phyloP scores from a whole-genome alignment of 2,888 invertebrate genomes.

The Agonum fuliginosum region DNA sequence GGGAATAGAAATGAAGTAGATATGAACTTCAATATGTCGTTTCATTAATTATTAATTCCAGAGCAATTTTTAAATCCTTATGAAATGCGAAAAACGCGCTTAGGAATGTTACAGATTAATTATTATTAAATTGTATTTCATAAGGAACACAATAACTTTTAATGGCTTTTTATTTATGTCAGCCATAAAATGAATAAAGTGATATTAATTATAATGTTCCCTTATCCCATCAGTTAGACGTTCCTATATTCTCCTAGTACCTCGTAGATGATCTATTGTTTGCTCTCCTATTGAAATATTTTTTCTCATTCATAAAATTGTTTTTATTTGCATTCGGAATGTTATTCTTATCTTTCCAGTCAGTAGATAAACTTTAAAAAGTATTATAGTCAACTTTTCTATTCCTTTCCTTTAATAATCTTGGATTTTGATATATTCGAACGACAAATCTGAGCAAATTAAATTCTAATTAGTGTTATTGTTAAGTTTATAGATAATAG shows the following conservation, averaged over 20 bases:
- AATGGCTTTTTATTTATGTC: slow-evolving; percentile 54
- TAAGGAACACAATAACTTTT: slow-evolving; percentile 48
- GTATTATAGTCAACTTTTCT: slow-evolving; percentile 1
- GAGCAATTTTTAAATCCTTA: slow-evolving; percentile 49
- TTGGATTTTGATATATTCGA: slow-evolving; percentile 18
- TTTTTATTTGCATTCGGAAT: slow-evolving; percentile 16
- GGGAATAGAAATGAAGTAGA: slow-evolving; percentile 46
- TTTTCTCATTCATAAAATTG: slow-evolving; percentile 42
- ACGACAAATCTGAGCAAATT: slow-evolving; percentile 20
- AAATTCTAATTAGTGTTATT: slow-evolving; percentile 3
- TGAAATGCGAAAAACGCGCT: slow-evolving; percentile 49
- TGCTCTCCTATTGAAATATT: background rate
- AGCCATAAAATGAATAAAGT: slow-evolving; percentile 55
- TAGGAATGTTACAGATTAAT: slow-evolving; percentile 51
- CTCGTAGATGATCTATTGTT: background rate
- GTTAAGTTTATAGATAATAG: slow-evolving; percentile 16
- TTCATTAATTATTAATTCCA: slow-evolving; percentile 32
- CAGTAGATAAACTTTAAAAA: slow-evolving; percentile 9
- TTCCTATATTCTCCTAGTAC: slow-evolving; percentile 11
- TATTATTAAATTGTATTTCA: slow-evolving; percentile 51
- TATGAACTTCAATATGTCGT: slow-evolving; percentile 41
- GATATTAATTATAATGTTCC: slow-evolving; percentile 55
- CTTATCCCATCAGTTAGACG: slow-evolving; percentile 46
- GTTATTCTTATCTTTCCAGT: slow-evolving; percentile 28
- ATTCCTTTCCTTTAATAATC: slow-evolving; percentile 17